phyloP scores from a whole-genome alignment of 2,113 vertebrate species.

The Cygnus buccinator region DNA sequence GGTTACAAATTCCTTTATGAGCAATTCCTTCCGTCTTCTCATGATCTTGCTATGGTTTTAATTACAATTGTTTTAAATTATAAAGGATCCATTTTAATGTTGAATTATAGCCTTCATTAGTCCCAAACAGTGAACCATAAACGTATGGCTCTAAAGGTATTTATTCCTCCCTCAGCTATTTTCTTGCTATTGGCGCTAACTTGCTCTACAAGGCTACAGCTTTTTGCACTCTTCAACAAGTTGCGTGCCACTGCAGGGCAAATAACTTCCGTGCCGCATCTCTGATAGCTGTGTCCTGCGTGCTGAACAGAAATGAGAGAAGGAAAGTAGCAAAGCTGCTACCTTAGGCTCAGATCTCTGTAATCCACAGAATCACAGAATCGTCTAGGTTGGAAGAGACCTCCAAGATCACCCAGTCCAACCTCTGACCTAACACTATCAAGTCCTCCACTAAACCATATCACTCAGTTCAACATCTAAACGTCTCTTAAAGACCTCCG shows the following conservation, averaged over 20 bases:
- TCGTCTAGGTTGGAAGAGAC: too few relatives aligned
- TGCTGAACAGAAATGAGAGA: not conserved
- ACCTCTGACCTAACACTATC: too few relatives aligned
- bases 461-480: too few relatives aligned
- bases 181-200: not conserved
- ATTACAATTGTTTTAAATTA: not conserved
- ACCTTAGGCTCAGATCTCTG: not conserved
- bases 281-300: not conserved
- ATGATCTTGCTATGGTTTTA: not conserved
- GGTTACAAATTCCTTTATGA: not conserved
- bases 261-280: not conserved
- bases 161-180: not conserved
- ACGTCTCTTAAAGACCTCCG: too few relatives aligned
- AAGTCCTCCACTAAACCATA: too few relatives aligned
- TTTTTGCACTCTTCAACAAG: not conserved
- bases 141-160: not conserved
- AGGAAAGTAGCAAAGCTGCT: not conserved
- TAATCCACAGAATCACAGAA: too few relatives aligned
- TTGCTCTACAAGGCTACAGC: not conserved
- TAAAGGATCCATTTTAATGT: not conserved
- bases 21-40: not conserved
- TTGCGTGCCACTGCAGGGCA: not conserved
- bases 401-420: too few relatives aligned
- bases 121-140: not conserved
- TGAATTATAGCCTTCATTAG: not conserved